A percentile compares a stretch with the other conserved stretches of the same genome.
Conservation (phyloP, 1,140 invertebrate genomes). For the Nasonia giraulti region DNA sequence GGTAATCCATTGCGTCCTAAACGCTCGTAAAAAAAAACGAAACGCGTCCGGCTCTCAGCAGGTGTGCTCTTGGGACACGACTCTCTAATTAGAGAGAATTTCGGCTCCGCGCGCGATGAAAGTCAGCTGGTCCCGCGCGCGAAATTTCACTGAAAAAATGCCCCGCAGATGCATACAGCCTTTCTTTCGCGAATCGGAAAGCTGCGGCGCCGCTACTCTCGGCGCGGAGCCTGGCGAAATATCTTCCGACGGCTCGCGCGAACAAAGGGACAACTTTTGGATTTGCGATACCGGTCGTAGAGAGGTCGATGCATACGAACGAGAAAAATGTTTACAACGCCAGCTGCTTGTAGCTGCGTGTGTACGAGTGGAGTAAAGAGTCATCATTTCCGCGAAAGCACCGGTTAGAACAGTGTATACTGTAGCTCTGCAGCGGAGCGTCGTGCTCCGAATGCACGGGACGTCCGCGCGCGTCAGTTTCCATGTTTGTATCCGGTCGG, state of each 20-base stretch:
- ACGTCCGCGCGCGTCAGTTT: background rate
- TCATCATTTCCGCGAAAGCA: too few species aligned
- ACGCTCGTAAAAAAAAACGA: constrained; percentile 3
- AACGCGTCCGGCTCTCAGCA: background rate
- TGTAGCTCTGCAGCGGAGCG: too few species aligned
- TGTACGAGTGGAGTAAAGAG: background rate
- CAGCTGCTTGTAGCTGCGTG: background rate
- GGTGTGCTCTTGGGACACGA: background rate
- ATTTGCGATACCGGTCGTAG: too few species aligned
- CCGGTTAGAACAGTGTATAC: background rate
- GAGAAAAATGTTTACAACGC: too few species aligned
- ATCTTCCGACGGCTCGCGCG: too few species aligned
- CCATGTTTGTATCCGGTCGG: background rate
- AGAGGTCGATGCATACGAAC: too few species aligned
- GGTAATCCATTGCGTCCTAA: background rate
- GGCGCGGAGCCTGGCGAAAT: too few species aligned
- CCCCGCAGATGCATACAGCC: background rate
- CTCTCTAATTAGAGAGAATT: constrained; percentile 15
- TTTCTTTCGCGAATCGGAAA: background rate
- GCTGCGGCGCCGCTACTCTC: background rate
- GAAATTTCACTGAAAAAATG: constrained; percentile 41
- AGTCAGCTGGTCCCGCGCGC: constrained; percentile 4
- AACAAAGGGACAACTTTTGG: too few species aligned
- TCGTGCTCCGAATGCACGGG: too few species aligned
- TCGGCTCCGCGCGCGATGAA: background rate